phyloP scores from a whole-genome alignment of 2,797 vertebrate species.

The Arnoldichthys spilopterus region DNA sequence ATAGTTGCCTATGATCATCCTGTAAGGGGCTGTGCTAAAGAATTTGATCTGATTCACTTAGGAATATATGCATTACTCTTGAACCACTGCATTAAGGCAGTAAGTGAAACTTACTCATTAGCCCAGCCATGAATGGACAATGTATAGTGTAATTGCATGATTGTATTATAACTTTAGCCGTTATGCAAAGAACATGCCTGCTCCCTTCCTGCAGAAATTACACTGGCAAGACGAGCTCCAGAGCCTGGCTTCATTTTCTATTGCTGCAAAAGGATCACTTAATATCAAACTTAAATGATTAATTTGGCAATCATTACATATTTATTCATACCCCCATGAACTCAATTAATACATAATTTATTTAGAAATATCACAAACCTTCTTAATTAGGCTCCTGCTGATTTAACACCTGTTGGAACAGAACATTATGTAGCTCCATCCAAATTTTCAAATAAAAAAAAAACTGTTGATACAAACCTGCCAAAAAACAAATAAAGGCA shows the following conservation, averaged over 20 bases:
- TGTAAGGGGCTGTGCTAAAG: not conserved
- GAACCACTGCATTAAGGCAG: not conserved
- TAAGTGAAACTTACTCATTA: not conserved
- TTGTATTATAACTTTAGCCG: not conserved
- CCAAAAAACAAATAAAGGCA: not conserved
- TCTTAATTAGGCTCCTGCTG: constrained; percentile 23
- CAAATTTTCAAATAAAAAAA: too few species aligned
- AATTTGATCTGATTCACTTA: not conserved
- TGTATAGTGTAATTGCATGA: not conserved
- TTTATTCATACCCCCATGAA: constrained; percentile 20
- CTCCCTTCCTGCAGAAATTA: constrained; percentile 13
- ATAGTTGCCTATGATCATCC: not conserved
- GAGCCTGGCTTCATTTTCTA: not conserved
- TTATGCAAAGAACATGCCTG: not conserved
- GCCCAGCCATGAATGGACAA: not conserved
- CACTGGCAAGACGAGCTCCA: constrained; percentile 7
- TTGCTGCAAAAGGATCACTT: constrained; percentile 22
- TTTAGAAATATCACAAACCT: constrained; percentile 30
- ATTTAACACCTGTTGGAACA: not conserved
- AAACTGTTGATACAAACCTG: not conserved
- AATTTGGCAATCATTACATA: constrained; percentile 7
- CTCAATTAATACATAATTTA: constrained; percentile 21
- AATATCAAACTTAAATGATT: constrained; percentile 29
- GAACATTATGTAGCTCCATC: not conserved
- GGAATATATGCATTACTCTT: not conserved